Percentiles rank a stretch among this genome's conserved stretches.
Evolutionary conservation across 1,140 invertebrate species (phyloP).

Genomic region (Chionoecetes opilio): DNA sequence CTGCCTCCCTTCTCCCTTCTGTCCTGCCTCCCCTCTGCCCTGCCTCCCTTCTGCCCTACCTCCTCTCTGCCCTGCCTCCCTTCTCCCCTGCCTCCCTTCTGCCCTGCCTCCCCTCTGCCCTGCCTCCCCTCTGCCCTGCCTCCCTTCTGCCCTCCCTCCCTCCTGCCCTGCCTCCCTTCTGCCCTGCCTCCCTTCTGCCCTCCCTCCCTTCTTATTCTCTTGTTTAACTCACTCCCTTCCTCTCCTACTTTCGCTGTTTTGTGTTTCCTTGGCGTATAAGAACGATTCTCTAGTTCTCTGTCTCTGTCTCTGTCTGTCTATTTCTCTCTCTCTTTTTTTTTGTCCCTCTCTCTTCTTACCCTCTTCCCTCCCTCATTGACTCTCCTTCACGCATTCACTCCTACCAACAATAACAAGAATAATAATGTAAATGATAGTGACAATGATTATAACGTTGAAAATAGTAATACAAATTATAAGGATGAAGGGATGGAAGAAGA

Average conservation of each 20-base stretch:
- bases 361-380: not conserved
- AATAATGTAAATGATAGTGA: too few relatives aligned
- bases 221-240: not conserved
- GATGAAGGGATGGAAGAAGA: not conserved
- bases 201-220: not conserved
- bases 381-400: not conserved
- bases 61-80: too few relatives aligned
- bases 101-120: too few relatives aligned
- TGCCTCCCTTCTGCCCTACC: not conserved
- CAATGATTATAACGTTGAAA: too few relatives aligned
- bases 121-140: not conserved
- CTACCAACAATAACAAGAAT: too few relatives aligned
- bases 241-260: too few relatives aligned
- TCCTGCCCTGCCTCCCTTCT: not conserved
- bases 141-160: not conserved
- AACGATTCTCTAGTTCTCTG: too few relatives aligned
- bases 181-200: not conserved
- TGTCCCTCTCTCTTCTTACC: not conserved
- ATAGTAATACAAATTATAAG: too few relatives aligned
- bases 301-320: too few relatives aligned
- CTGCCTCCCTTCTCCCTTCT: not conserved
- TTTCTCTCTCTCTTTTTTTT: too few relatives aligned
- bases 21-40: not conserved
- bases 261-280: too few relatives aligned
- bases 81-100: too few relatives aligned